phyloP scores from a whole-genome alignment of 2,113 vertebrate species.

The Xiphophorus couchianus region DNA sequence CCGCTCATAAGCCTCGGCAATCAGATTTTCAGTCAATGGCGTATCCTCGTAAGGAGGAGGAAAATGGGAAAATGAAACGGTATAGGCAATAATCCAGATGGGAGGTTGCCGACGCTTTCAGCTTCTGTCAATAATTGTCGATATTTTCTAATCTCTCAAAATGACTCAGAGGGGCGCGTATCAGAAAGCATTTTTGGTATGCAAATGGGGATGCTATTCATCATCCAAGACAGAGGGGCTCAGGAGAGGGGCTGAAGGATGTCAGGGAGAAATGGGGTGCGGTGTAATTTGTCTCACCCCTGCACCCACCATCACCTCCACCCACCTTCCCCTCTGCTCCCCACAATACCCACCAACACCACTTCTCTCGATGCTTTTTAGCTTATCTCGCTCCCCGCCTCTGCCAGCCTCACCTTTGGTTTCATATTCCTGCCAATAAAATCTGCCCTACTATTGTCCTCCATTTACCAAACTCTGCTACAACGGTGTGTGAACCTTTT shows the following conservation, averaged over 20 bases:
- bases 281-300: constrained; percentile 48
- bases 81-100: constrained; percentile 61
- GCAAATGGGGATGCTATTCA: constrained; percentile 64
- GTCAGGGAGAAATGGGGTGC: constrained; percentile 55
- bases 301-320: neutral
- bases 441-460: constrained; percentile 44
- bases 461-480: constrained; percentile 16
- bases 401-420: constrained; percentile 17
- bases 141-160: constrained; percentile 70
- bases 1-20: constrained; percentile 43
- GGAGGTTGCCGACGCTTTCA: constrained; percentile 41
- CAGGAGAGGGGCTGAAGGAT: constrained; percentile 52
- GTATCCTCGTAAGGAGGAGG: constrained; percentile 37
- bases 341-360: neutral
- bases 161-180: constrained; percentile 56
- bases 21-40: constrained; percentile 69
- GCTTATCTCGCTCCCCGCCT: constrained; percentile 24
- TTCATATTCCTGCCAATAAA: constrained; percentile 42
- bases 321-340: neutral
- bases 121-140: constrained; percentile 69
- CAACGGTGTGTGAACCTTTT: constrained; percentile 10
- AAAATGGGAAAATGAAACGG: constrained; percentile 54
- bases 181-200: constrained; percentile 70
- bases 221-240: constrained; percentile 68
- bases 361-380: constrained; percentile 27